These are phyloP conservation scores for Caenorhabditis zanzibari DNA, from an alignment of 2,888 invertebrate species.

Conservation along the genomic window DNA sequence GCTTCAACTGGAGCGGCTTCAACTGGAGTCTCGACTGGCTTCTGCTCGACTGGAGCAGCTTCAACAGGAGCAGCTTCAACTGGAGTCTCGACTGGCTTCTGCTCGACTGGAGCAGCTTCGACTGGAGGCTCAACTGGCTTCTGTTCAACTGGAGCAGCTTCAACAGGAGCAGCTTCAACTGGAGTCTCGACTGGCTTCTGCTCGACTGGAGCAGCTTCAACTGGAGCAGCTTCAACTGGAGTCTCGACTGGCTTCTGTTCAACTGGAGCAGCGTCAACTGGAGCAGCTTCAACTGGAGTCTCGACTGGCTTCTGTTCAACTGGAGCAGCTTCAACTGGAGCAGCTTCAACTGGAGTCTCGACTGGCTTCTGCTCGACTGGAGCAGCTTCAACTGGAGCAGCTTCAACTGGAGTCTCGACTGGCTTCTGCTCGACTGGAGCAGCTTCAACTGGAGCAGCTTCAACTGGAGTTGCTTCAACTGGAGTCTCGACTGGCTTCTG, in stretches of 20 bases:
- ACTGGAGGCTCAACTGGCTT: too few relatives aligned
- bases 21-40: background rate
- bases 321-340: slow-evolving; percentile 18
- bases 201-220: too few relatives aligned
- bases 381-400: background rate
- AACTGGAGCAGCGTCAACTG: slow-evolving; percentile 10
- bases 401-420: slow-evolving; percentile 7
- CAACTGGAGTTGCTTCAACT: slow-evolving; percentile 21
- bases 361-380: slow-evolving; percentile 21
- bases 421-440: slow-evolving; percentile 19
- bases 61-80: slow-evolving; percentile 1
- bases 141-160: too few relatives aligned
- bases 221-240: slow-evolving; percentile 20
- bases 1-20: slow-evolving; percentile 27
- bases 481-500: slow-evolving; percentile 15
- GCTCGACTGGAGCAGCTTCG: background rate
- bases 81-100: slow-evolving; percentile 6
- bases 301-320: slow-evolving; percentile 11
- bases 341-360: slow-evolving; percentile 19
- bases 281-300: slow-evolving; percentile 6
- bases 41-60: background rate
- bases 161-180: too few relatives aligned
- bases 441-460: slow-evolving; percentile 30
- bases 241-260: slow-evolving; percentile 17
- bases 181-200: too few relatives aligned